Evolutionary conservation across 2,888 invertebrate genomes (phyloP), one percentile per base, ranked within the genome.

Genomic region (Apotomis turbidana): DNA sequence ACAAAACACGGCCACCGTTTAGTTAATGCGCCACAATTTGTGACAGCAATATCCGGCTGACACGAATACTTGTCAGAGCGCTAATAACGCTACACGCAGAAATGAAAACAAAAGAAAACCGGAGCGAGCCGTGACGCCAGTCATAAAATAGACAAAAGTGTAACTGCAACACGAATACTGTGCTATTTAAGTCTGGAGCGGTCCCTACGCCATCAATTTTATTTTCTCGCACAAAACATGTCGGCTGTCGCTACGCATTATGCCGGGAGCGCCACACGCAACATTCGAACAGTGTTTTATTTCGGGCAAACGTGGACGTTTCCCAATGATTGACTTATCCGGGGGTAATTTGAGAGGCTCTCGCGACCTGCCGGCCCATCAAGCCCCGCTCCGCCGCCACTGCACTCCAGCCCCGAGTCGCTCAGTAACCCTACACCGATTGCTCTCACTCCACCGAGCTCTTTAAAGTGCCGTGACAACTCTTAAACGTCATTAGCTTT

Each of bases 141-240:
- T 88, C 88, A 89, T 90, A 90, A 90, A 92, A 91, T 91, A 91
- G 91, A 93, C 91, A 90, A 90, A 88, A 88, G 89, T 89, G 85
- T 93, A 91, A 90, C 85, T 87, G 83, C 85, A 87, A 85, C 91
- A 90, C 88, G 86, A 87, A 88, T 86, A 85, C 85, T 83, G 88
- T 80, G 89, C 90, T 93, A 93, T 93, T 93, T 93, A 89, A 88
- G 91, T 91, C 88, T 84, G 86, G 85, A 88, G 86, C 87, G 83
- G 83, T 85, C 87, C 82, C 85, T 84, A 88, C 86, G 89, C 90
- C 93, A 91, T 92, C 89, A 90, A 91, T 93, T 92, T 93, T 93
- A 91, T 93, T 93, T 93, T 93, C 92, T 92, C 91, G 91, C 90
- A 90, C 91, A 92, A 91, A 92, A 91, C 92, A 91, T 89, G 93